Evolutionary conservation across 1,140 invertebrate species (phyloP).

Genomic region (Micrasema longulum): DNA sequence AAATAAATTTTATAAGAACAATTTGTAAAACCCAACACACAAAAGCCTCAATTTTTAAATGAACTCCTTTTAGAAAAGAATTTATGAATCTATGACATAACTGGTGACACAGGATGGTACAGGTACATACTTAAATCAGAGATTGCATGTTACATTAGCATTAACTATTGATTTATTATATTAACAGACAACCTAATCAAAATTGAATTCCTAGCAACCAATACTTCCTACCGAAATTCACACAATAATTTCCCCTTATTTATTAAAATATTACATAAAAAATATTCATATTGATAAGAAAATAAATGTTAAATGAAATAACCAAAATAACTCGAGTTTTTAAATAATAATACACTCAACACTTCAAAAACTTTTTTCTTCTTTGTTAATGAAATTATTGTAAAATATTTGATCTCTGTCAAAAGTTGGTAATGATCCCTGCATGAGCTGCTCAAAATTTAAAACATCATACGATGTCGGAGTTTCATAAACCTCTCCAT

Average conservation of each 20-base stretch:
- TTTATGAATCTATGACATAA: slow-evolving; percentile 6
- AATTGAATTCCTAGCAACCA: too few species aligned
- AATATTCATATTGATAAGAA: too few species aligned
- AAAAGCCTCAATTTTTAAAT: background rate
- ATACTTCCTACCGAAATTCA: too few species aligned
- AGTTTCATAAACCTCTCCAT: slow-evolving; percentile 45
- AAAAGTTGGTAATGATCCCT: slow-evolving; percentile 66
- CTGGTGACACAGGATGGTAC: slow-evolving; percentile 17
- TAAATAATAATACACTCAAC: too few species aligned
- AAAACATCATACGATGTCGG: slow-evolving; percentile 63
- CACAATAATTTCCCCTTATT: too few species aligned
- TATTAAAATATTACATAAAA: too few species aligned
- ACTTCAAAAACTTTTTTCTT: slow-evolving; percentile 59
- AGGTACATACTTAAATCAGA: background rate
- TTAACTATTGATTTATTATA: slow-evolving; percentile 8
- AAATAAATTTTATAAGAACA: too few species aligned
- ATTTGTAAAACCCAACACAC: background rate
- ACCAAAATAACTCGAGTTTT: too few species aligned
- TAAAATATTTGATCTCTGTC: slow-evolving; percentile 70
- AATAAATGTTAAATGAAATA: too few species aligned
- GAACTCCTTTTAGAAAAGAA: background rate
- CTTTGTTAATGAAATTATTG: slow-evolving; percentile 67
- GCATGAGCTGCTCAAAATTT: slow-evolving; percentile 70
- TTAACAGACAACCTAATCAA: too few species aligned
- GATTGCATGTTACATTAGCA: slow-evolving; percentile 13